Percentiles rank a stretch among this genome's conserved stretches.
phyloP scores from a whole-genome alignment of 2,113 vertebrate species.

The Mus pahari region DNA sequence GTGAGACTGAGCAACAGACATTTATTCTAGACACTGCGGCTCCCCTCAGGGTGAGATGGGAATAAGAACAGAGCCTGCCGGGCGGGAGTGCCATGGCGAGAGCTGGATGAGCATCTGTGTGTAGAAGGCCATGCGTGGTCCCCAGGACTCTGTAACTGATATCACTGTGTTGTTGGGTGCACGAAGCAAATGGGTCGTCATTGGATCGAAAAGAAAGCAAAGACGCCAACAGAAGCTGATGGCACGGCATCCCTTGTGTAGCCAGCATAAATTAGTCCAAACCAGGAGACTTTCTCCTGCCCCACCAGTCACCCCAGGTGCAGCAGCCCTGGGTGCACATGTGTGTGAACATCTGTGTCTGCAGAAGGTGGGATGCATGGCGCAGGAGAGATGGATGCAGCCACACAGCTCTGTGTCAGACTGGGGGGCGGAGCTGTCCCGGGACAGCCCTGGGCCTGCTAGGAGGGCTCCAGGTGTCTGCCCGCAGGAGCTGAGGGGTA shows the following conservation, averaged over 20 bases:
- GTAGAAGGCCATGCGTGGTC: not conserved
- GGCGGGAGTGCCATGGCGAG: not conserved
- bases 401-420: slow-evolving; percentile 14
- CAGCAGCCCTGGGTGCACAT: too few species aligned
- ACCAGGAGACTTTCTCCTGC: not conserved
- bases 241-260: not conserved
- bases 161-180: not conserved
- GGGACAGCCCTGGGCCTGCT: slow-evolving; percentile 66
- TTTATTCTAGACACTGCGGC: not conserved
- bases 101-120: not conserved
- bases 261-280: not conserved
- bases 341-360: not conserved
- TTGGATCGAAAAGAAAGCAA: not conserved
- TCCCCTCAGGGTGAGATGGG: not conserved
- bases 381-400: not conserved
- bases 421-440: slow-evolving; percentile 50
- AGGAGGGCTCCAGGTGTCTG: slow-evolving; percentile 79
- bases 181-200: not conserved
- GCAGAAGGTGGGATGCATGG: not conserved
- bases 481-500: slow-evolving; percentile 58
- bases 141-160: not conserved
- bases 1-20: not conserved
- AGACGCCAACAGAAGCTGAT: not conserved
- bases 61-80: not conserved
- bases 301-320: not conserved